Evolutionary conservation across 2,797 vertebrate genomes (phyloP).

Genomic region (Silurus aristotelis): DNA sequence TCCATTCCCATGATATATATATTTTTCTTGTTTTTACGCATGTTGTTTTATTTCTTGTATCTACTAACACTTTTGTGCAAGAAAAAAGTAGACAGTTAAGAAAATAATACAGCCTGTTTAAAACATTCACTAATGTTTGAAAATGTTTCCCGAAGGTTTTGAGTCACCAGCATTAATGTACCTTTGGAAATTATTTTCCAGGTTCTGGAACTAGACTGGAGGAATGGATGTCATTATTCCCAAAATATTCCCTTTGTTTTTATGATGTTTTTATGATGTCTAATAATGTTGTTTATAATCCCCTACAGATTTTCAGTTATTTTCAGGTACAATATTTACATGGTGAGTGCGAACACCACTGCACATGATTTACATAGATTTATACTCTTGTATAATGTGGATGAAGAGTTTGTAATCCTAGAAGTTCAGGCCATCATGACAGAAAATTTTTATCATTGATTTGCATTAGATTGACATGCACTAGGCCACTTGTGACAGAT

Average conservation of each 20-base stretch:
- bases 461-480: neutral
- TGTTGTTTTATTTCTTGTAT: neutral
- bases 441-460: neutral
- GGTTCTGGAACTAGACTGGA: neutral
- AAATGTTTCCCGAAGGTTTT: neutral
- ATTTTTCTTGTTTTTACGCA: neutral
- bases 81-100: neutral
- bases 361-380: neutral
- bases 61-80: neutral
- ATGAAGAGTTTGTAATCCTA: neutral
- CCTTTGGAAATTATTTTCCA: neutral
- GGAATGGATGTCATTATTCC: neutral
- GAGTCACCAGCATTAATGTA: neutral
- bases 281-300: neutral
- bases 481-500: neutral
- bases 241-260: neutral
- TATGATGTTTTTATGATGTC: neutral
- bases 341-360: neutral
- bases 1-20: neutral
- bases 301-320: neutral
- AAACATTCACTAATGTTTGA: neutral
- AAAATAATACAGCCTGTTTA: neutral
- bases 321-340: neutral
- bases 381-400: neutral
- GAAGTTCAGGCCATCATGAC: neutral